Conservation (phyloP, 2,888 invertebrate genomes). For the Boloria selene region DNA sequence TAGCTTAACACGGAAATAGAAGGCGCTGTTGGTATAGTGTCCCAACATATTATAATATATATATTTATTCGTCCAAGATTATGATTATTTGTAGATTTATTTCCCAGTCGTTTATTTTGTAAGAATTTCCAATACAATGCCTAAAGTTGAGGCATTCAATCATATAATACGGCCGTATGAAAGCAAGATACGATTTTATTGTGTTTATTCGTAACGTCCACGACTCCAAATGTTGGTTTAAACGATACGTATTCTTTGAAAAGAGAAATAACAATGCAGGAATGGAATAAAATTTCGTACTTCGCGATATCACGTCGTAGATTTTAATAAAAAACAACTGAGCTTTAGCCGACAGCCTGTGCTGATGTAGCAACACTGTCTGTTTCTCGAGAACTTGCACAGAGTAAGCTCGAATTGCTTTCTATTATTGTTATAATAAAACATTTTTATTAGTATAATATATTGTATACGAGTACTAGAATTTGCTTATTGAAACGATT, state of each 20-base stretch:
- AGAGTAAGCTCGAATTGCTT: too few species aligned
- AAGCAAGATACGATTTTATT: neutral
- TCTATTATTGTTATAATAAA: neutral
- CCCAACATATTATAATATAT: too few species aligned
- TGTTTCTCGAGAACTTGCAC: slow-evolving; percentile 1
- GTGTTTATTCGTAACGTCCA: neutral
- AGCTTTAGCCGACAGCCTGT: slow-evolving; percentile 4
- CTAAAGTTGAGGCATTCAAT: too few species aligned
- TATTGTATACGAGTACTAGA: too few species aligned
- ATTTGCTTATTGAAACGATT: too few species aligned
- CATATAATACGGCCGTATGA: neutral
- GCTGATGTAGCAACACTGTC: slow-evolving; percentile 11
- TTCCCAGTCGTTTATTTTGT: too few species aligned
- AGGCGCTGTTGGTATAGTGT: too few species aligned
- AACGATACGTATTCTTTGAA: slow-evolving; percentile 1
- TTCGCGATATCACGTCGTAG: neutral
- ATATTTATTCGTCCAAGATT: too few species aligned
- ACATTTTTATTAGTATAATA: too few species aligned
- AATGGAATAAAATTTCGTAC: slow-evolving; percentile 9
- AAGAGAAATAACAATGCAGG: slow-evolving; percentile 8
- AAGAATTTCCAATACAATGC: too few species aligned
- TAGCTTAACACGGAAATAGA: too few species aligned
- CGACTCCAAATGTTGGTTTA: slow-evolving; percentile 1
- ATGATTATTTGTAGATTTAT: too few species aligned
- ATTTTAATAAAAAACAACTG: slow-evolving; percentile 21